Percentiles rank a stretch among this genome's conserved stretches.
Evolutionary conservation across 2,888 invertebrate species (phyloP).

Genomic region (Campopleginae sp.): DNA sequence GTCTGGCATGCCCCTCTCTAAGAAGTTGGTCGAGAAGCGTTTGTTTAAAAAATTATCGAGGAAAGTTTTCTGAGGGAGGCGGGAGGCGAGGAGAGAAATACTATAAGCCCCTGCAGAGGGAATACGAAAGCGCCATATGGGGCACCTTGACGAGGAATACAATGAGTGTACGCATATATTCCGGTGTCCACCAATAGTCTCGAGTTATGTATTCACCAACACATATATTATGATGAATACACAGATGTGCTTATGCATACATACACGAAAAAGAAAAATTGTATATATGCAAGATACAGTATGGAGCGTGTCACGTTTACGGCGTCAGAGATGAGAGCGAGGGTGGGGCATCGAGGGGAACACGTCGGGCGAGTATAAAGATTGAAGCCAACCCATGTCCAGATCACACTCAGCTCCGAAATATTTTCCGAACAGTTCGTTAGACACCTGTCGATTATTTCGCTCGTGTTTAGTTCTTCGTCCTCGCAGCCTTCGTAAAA

Average conservation of each 20-base stretch:
- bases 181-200: constrained; percentile 59
- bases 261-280: constrained; percentile 46
- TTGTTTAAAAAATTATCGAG: constrained; percentile 84
- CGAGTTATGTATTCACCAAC: constrained; percentile 63
- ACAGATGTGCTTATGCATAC: constrained; percentile 24
- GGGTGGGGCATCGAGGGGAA: constrained; percentile 76
- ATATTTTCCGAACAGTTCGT: constrained; percentile 77
- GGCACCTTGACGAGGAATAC: constrained; percentile 50
- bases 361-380: constrained; percentile 81
- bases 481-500: constrained; percentile 21
- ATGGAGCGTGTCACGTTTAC: constrained; percentile 68
- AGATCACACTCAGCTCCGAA: constrained; percentile 82
- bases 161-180: constrained; percentile 60
- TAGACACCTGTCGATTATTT: constrained; percentile 33
- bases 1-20: constrained; percentile 48
- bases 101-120: constrained; percentile 37
- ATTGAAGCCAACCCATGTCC: constrained; percentile 81
- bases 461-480: constrained; percentile 15
- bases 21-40: constrained; percentile 66
- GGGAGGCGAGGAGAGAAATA: constrained; percentile 56
- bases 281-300: constrained; percentile 69
- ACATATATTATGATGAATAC: constrained; percentile 8
- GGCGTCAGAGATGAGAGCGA: constrained; percentile 56
- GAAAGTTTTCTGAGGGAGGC: constrained; percentile 79
- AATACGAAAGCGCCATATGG: constrained; percentile 55